phyloP scores from a whole-genome alignment of 2,113 vertebrate genomes.

The Isurus oxyrinchus region DNA sequence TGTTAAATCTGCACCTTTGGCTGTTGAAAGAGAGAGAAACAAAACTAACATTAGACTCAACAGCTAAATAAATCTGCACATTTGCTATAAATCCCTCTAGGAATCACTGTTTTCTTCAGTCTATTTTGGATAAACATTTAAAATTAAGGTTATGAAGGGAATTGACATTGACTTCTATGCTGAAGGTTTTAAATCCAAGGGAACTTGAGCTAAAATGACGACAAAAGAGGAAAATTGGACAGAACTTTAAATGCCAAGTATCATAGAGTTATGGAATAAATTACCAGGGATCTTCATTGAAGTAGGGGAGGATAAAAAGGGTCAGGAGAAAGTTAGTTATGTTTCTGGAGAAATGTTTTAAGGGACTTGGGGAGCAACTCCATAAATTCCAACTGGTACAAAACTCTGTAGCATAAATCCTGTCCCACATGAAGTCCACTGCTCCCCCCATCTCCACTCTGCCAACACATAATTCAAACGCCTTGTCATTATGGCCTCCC shows the following conservation, averaged over 20 bases:
- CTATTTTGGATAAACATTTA: neutral
- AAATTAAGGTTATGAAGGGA: neutral
- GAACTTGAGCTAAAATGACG: neutral
- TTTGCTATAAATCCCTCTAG: neutral
- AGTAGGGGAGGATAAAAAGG: neutral
- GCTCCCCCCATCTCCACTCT: neutral
- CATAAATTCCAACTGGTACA: neutral
- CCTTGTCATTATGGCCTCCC: neutral
- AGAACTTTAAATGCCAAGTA: neutral
- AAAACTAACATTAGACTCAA: neutral
- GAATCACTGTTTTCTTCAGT: neutral
- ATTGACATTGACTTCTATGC: neutral
- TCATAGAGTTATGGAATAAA: neutral
- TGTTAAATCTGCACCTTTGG: slow-evolving; percentile 78
- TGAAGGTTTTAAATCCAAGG: neutral
- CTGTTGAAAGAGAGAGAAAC: slow-evolving; percentile 48
- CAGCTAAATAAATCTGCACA: neutral
- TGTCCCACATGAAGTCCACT: neutral
- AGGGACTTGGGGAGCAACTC: neutral
- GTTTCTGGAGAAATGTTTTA: neutral
- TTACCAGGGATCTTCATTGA: neutral
- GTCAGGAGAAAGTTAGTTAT: neutral
- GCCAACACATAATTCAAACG: neutral
- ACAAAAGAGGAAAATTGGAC: neutral
- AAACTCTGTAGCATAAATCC: no score